These are phyloP conservation scores for Drosophila paulistorum DNA, from an alignment of 1,140 invertebrate species.

Conservation along the genomic window DNA sequence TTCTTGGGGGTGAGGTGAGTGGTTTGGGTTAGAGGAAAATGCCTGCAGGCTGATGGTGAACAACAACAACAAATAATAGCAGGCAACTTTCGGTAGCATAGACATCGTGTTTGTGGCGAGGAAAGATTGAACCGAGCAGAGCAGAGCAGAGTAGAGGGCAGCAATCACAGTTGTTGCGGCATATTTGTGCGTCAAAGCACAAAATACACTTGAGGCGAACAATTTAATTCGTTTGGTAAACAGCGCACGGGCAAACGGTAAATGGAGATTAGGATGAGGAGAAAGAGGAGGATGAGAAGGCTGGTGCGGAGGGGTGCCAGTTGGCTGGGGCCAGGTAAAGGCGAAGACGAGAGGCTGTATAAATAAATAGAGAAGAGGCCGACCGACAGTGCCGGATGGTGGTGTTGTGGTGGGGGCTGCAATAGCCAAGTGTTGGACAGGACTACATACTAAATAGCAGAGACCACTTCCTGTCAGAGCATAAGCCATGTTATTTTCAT, in stretches of 20 bases:
- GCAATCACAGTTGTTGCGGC: conserved; percentile 49
- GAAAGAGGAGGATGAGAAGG: not conserved
- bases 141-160: not conserved
- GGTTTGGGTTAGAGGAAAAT: not conserved
- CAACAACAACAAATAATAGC: conserved; percentile 34
- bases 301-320: conserved; percentile 19
- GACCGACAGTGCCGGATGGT: not conserved
- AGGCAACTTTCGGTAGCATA: conserved; percentile 5
- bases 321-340: conserved; percentile 1
- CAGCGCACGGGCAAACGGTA: conserved; percentile 55
- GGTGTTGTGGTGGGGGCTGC: not conserved
- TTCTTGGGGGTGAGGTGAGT: conserved; percentile 22
- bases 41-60: conserved; percentile 48
- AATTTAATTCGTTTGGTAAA: conserved; percentile 80
- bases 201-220: conserved; percentile 77
- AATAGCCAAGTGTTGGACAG: conserved; percentile 53
- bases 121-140: not conserved
- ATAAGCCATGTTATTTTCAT: conserved; percentile 47
- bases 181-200: conserved; percentile 70
- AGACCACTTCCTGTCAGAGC: conserved; percentile 77
- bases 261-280: not conserved
- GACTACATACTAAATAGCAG: conserved; percentile 68
- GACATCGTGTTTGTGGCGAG: not conserved
- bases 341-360: conserved; percentile 35
- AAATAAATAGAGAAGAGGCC: conserved; percentile 59